Evolutionary conservation across 2,113 vertebrate species (phyloP).

Genomic region (Pavo muticus): DNA sequence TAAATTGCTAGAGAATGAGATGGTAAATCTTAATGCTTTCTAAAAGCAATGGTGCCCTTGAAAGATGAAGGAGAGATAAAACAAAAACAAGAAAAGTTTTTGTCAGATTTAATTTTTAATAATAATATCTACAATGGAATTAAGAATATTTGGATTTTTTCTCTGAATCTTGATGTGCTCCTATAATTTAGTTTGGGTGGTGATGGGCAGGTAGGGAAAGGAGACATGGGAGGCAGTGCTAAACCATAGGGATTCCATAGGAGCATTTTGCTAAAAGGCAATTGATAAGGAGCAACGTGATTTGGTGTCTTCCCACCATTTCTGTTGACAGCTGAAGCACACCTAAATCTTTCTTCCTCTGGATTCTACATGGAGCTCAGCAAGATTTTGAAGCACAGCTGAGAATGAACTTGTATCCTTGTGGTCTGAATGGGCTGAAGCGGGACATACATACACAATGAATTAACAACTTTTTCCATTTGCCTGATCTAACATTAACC

Average conservation of each 20-base stretch:
- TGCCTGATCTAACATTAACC: not conserved
- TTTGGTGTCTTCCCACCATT: not conserved
- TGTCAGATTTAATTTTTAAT: not conserved
- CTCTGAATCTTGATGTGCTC: not conserved
- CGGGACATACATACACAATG: not conserved
- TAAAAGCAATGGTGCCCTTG: not conserved
- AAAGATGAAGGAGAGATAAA: not conserved
- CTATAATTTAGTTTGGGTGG: rapidly evolving
- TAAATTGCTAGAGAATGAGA: slow-evolving; percentile 35
- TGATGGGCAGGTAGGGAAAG: not conserved
- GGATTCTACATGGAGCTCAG: not conserved
- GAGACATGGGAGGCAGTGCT: not conserved
- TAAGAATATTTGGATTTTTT: not conserved
- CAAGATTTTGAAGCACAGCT: not conserved
- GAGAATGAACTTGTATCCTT: not conserved
- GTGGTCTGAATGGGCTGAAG: not conserved
- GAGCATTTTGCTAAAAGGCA: not conserved
- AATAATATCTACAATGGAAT: not conserved
- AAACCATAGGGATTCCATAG: not conserved
- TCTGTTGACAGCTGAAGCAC: rapidly evolving
- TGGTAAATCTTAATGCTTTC: slow-evolving; percentile 15
- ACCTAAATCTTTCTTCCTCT: not conserved
- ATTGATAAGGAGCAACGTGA: not conserved
- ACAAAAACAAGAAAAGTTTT: not conserved
- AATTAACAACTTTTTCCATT: not conserved